Percentiles rank a stretch among this genome's conserved stretches.
These are phyloP conservation scores for Rhabdophis nuchalis DNA, from an alignment of 2,797 vertebrate genomes.

Conservation along the genomic window DNA sequence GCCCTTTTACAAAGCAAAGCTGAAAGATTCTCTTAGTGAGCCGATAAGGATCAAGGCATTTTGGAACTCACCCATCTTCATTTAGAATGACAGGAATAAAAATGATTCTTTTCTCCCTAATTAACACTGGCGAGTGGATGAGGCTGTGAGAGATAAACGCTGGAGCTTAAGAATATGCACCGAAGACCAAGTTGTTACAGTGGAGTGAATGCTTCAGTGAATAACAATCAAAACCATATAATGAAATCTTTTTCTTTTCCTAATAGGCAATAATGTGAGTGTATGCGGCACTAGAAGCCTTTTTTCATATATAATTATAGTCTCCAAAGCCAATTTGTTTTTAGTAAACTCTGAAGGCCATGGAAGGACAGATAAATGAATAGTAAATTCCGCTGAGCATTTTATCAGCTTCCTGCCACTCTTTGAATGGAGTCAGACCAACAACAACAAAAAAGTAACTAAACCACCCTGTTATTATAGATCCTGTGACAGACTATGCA, in stretches of 20 bases:
- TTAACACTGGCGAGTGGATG: slow-evolving; percentile 53
- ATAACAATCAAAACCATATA: slow-evolving; percentile 66
- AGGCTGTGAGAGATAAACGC: slow-evolving; percentile 57
- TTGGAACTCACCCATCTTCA: slow-evolving; percentile 52
- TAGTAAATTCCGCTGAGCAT: slow-evolving; percentile 62
- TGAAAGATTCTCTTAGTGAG: slow-evolving; percentile 28
- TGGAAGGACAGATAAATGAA: slow-evolving; percentile 73
- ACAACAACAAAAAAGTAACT: slow-evolving; percentile 40
- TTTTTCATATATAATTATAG: slow-evolving; percentile 70
- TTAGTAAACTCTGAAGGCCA: slow-evolving; percentile 67
- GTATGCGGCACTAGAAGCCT: slow-evolving; percentile 61
- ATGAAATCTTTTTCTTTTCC: slow-evolving; percentile 66
- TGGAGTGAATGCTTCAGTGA: slow-evolving; percentile 67
- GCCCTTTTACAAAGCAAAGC: background rate
- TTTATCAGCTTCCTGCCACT: slow-evolving; percentile 70
- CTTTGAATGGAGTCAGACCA: slow-evolving; percentile 55
- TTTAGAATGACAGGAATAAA: slow-evolving; percentile 58
- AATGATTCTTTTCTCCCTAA: slow-evolving; percentile 61
- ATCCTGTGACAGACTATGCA: slow-evolving; percentile 59
- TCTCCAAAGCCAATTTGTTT: slow-evolving; percentile 56
- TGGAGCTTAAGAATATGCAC: slow-evolving; percentile 59
- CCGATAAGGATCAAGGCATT: slow-evolving; percentile 53
- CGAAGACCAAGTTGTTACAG: slow-evolving; percentile 59
- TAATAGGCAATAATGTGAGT: slow-evolving; percentile 65
- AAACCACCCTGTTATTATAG: slow-evolving; percentile 51